phyloP scores from a whole-genome alignment of 2,113 vertebrate species.

The Tapirus terrestris region DNA sequence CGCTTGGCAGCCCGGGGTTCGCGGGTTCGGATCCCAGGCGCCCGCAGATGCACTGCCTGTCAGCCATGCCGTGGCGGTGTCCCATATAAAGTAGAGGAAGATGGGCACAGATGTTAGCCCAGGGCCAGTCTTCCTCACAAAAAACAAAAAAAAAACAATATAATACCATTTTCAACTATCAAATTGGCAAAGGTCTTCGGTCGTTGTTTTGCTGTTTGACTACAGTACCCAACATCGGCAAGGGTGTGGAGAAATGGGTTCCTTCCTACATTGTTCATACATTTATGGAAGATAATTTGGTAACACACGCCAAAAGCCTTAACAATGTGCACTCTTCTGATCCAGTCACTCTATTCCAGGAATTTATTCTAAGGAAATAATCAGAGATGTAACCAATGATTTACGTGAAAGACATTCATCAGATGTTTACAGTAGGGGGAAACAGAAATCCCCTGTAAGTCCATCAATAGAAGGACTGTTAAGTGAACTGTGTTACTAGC shows the following conservation, averaged over 20 bases:
- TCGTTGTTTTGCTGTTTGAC: not conserved
- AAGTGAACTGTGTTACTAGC: not conserved
- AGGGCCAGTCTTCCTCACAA: no score
- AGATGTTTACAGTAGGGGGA: not conserved
- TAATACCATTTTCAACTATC: not conserved
- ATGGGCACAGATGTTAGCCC: no score
- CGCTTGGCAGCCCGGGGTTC: no score
- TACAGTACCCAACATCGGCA: not conserved
- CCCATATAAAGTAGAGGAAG: no score
- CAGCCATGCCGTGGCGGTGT: no score
- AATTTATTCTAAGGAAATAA: slow-evolving; percentile 61
- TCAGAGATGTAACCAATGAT: slow-evolving; percentile 41
- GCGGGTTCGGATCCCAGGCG: no score
- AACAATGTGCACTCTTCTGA: not conserved
- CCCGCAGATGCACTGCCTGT: no score
- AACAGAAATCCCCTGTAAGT: slow-evolving; percentile 53
- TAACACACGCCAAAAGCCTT: not conserved
- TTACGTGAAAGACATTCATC: slow-evolving; percentile 50
- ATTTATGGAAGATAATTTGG: not conserved
- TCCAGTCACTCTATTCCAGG: slow-evolving; percentile 3
- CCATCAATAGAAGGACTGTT: not conserved
- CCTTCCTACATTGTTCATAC: not conserved
- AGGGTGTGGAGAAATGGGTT: not conserved
- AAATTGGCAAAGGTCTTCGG: not conserved
- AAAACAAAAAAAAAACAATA: not conserved